phyloP scores from a whole-genome alignment of 2,797 vertebrate species.

The Lindbergichthys nudifrons region DNA sequence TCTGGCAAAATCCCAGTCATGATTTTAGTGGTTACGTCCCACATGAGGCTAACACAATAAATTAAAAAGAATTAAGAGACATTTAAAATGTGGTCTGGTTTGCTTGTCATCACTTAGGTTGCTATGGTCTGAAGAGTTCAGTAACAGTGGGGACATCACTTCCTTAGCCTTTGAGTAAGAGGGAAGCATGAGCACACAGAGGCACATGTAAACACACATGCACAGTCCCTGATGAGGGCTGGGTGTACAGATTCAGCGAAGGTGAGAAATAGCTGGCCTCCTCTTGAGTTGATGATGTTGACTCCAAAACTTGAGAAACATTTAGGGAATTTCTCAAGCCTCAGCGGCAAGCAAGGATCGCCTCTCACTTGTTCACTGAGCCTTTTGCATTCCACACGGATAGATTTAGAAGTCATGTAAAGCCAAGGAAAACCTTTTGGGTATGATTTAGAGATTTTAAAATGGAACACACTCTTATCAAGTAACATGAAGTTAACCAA shows the following conservation, averaged over 20 bases:
- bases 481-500: slow-evolving; percentile 15
- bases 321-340: slow-evolving; percentile 76
- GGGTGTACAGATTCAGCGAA: slow-evolving; percentile 59
- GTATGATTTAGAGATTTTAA: slow-evolving; percentile 17
- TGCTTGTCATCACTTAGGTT: slow-evolving; percentile 48
- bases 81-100: slow-evolving; percentile 47
- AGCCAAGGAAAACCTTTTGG: slow-evolving; percentile 8
- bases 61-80: slow-evolving; percentile 39
- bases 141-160: slow-evolving; percentile 9
- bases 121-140: slow-evolving; percentile 34
- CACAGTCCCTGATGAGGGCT: slow-evolving; percentile 44
- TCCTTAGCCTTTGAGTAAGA: slow-evolving; percentile 46
- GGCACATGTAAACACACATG: slow-evolving; percentile 55
- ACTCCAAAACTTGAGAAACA: slow-evolving; percentile 73
- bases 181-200: slow-evolving; percentile 47
- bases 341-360: slow-evolving; percentile 65
- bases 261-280: slow-evolving; percentile 77
- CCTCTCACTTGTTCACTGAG: slow-evolving; percentile 35
- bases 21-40: slow-evolving; percentile 6
- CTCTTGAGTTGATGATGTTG: slow-evolving; percentile 66
- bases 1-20: slow-evolving; percentile 26
- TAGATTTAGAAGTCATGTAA: slow-evolving; percentile 26
- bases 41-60: slow-evolving; percentile 30
- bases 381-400: slow-evolving; percentile 33
- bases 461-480: slow-evolving; percentile 3